phyloP scores from a whole-genome alignment of 2,113 vertebrate genomes.

The Hipposideros armiger region DNA sequence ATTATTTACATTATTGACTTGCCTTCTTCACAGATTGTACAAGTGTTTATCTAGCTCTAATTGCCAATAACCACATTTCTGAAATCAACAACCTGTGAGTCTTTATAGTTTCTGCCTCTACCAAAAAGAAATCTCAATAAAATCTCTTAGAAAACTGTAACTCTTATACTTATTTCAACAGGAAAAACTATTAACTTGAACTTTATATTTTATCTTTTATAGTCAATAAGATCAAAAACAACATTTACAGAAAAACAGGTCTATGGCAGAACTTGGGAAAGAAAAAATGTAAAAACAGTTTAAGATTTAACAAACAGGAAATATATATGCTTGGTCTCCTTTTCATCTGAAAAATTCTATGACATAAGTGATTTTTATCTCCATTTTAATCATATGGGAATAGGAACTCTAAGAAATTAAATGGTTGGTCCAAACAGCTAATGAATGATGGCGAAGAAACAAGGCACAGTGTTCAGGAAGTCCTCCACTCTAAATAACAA shows the following conservation, averaged over 20 bases:
- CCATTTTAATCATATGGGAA: neutral
- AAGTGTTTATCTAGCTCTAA: neutral
- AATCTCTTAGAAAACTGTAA: neutral
- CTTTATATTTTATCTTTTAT: slow-evolving; percentile 17
- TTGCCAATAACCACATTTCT: neutral
- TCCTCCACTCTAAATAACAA: too few species aligned
- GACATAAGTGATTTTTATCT: neutral
- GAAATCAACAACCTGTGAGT: slow-evolving; percentile 10
- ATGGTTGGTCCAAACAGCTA: neutral
- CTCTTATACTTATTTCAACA: neutral
- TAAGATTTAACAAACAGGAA: slow-evolving; percentile 33
- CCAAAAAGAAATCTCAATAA: neutral
- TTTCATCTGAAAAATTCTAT: neutral
- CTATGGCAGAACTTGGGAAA: slow-evolving; percentile 8
- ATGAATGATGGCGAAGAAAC: neutral
- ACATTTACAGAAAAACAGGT: neutral
- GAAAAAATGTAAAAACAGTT: slow-evolving; percentile 17
- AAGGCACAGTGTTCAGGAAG: neutral
- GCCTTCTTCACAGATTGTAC: neutral
- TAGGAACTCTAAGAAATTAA: neutral
- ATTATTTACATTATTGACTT: slow-evolving; percentile 43
- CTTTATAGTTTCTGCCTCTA: neutral
- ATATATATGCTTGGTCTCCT: neutral
- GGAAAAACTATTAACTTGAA: slow-evolving; percentile 27
- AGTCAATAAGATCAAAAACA: slow-evolving; percentile 8